phyloP scores from a whole-genome alignment of 1,140 invertebrate genomes.

The Drosophila lacertosa region DNA sequence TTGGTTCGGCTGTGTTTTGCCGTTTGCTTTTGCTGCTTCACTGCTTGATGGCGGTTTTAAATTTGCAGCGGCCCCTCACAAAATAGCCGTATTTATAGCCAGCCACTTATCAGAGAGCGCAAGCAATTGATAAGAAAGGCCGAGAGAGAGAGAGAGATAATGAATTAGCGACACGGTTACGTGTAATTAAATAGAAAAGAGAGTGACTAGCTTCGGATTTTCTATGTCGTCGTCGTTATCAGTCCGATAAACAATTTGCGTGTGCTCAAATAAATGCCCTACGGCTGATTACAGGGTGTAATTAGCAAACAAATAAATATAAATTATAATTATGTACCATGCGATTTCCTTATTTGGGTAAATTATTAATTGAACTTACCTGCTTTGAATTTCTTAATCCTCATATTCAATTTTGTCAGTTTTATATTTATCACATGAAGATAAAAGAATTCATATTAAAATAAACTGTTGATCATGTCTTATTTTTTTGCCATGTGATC shows the following conservation, averaged over 20 bases:
- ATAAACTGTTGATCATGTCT: background rate
- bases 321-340: background rate
- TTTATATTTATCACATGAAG: background rate
- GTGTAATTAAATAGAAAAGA: conserved; percentile 1
- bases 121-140: background rate
- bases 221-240: conserved; percentile 12
- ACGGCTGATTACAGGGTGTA: background rate
- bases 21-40: conserved; percentile 48
- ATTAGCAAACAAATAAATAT: background rate
- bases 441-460: background rate
- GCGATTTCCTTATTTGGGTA: too few relatives aligned
- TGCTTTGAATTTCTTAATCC: too few relatives aligned
- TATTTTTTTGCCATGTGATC: background rate
- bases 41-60: conserved; percentile 51
- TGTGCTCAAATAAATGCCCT: conserved; percentile 17
- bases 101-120: conserved; percentile 20
- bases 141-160: conserved; percentile 12
- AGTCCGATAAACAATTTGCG: conserved; percentile 35
- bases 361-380: too few relatives aligned
- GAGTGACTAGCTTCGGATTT: background rate
- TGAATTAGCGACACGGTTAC: background rate
- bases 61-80: conserved; percentile 40
- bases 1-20: conserved; percentile 55
- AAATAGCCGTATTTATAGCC: conserved; percentile 57
- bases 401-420: too few relatives aligned